Base-by-base conservation (phyloP, 2,888 invertebrate species). In the Alloscopus bannaensis region DNA sequence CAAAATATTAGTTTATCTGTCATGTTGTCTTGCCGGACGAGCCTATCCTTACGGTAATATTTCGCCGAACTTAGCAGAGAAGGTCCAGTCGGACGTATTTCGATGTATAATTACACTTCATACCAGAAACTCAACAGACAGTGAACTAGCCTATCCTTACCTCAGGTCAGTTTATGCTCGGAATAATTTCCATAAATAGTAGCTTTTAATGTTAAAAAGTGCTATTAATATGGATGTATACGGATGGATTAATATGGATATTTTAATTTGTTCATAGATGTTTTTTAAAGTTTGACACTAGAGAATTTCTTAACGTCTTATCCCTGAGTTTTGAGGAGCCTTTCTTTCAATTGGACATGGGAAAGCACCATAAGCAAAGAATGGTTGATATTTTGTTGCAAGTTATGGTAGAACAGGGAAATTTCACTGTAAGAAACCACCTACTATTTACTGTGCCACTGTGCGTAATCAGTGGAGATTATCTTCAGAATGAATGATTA, bases 21-120 rank as follows among this genome's bases (percentile, higher is more conserved):
- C 94, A 82, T 95, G 95, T 84, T 96, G 96, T 87, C 89, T 96
- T 82, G 93, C 95, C n/a, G 96, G 95, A 0, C 90, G 94, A 73
- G 94, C 94, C 0, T 96, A 94, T 89, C 95, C 95, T 0, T 88
- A 89, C 65, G 95, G 95, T 0, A 91, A 93, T 86, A 92, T 95
- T 84, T 91, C 92, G 0, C 89, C 90, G 11, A 90, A 91, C 40
- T 88, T 91, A 62, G 91, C 92, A 6, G 90, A 91, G 36, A 90
- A 91, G 86, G 94, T 94, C 0, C 94, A 94, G 87, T 91, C 92
- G 79, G 93, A 94, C 87, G 91, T 94, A n/a, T 88, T 93, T 66
- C 89, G 93, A 69, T 92, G 92, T 85, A 88, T 94, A 42, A 92
- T 93, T 42, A 92, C 92, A 0, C 90, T 92, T 64, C 94, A 94